These are phyloP conservation scores for Pocillopora verrucosa DNA, from an alignment of 64 coral and sea anemone species.

Conservation along the genomic window DNA sequence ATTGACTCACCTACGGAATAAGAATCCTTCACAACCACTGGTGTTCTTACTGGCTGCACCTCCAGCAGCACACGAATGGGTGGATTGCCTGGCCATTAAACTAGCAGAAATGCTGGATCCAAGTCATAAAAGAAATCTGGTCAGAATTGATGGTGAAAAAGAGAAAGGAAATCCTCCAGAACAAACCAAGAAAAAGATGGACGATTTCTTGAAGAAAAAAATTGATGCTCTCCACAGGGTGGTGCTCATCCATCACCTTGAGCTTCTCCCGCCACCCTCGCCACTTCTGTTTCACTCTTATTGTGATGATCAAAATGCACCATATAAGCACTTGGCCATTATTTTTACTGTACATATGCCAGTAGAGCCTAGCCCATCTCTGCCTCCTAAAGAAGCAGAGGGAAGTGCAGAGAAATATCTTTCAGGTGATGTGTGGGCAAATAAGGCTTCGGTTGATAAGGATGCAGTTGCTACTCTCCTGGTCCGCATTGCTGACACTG, in stretches of 20 bases:
- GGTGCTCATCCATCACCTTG: slow-evolving; percentile 62
- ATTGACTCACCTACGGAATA: slow-evolving; percentile 42
- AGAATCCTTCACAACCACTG: slow-evolving; percentile 52
- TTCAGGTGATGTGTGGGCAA: slow-evolving; percentile 39
- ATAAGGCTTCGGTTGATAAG: slow-evolving; percentile 32
- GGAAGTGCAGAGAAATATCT: slow-evolving; percentile 68
- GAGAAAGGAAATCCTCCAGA: slow-evolving; percentile 1
- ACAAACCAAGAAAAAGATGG: slow-evolving; percentile 44
- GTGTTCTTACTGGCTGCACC: slow-evolving; percentile 69
- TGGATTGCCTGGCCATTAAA: slow-evolving; percentile 72
- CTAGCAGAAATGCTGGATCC: slow-evolving; percentile 59
- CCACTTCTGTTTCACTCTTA: slow-evolving; percentile 72
- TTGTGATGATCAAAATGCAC: slow-evolving; percentile 84
- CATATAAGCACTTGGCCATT: slow-evolving; percentile 52
- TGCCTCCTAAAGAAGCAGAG: slow-evolving; percentile 55
- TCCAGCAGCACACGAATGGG: slow-evolving; percentile 29
- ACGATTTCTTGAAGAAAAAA: slow-evolving; percentile 20
- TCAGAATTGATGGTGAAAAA: slow-evolving; percentile 33
- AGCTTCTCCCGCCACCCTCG: slow-evolving; percentile 73
- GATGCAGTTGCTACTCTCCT: slow-evolving; percentile 65
- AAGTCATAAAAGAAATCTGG: neutral
- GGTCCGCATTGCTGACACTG: slow-evolving; percentile 81
- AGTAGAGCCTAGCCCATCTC: slow-evolving; percentile 44
- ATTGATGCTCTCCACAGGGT: slow-evolving; percentile 43
- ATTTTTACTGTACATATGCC: slow-evolving; percentile 88